phyloP scores from a whole-genome alignment of 2,113 vertebrate species.

The Pollimyrus isidori region DNA sequence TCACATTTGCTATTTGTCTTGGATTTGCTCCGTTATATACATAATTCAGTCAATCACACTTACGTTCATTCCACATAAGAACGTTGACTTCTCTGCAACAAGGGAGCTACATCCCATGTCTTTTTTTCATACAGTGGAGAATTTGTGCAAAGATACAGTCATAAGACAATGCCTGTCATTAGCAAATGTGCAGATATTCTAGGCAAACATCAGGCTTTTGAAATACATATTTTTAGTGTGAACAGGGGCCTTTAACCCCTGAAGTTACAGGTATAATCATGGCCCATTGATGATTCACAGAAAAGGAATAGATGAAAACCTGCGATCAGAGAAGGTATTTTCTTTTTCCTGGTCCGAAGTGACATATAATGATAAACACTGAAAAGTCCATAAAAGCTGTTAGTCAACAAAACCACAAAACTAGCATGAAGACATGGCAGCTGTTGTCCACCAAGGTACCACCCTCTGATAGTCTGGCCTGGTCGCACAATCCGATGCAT shows the following conservation, averaged over 20 bases:
- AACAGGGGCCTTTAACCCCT: not conserved
- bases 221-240: not conserved
- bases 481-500: not conserved
- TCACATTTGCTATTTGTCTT: not conserved
- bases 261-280: not conserved
- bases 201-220: not conserved
- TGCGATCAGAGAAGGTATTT: not conserved
- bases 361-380: not conserved
- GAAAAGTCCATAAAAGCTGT: not conserved
- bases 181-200: not conserved
- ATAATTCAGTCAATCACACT: constrained; percentile 1
- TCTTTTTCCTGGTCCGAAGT: not conserved
- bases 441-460: not conserved
- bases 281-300: not conserved
- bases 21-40: not conserved
- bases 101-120: not conserved
- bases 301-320: not conserved
- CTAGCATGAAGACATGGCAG: not conserved
- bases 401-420: constrained; percentile 1
- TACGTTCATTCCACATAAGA: not conserved
- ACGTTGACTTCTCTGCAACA: not conserved
- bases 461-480: not conserved
- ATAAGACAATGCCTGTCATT: not conserved
- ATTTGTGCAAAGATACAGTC: constrained; percentile 9
- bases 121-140: not conserved